These are phyloP conservation scores for Caerostris extrusa DNA, from an alignment of 1,140 invertebrate species.

Conservation along the genomic window DNA sequence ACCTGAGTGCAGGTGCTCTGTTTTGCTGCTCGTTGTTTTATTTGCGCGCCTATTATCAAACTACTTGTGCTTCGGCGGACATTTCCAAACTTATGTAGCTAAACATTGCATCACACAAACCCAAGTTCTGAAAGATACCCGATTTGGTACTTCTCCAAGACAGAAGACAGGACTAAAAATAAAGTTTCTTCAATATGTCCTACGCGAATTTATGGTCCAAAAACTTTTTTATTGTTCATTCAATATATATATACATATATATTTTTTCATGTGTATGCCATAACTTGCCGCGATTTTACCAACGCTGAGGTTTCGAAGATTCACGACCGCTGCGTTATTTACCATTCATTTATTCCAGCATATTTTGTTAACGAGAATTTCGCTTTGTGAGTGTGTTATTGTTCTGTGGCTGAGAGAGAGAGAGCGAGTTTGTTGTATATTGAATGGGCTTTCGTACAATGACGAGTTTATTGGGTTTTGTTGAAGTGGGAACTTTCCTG, in stretches of 20 bases:
- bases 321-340: not conserved
- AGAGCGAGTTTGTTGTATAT: not conserved
- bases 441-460: not conserved
- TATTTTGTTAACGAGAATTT: not conserved
- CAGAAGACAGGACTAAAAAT: conserved; percentile 43
- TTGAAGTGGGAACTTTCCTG: not conserved
- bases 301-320: not conserved
- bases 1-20: not conserved
- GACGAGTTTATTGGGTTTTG: conserved; percentile 12
- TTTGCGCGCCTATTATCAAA: not conserved
- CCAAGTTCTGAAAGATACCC: conserved; percentile 20
- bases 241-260: not conserved
- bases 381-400: not conserved
- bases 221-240: conserved; percentile 40
- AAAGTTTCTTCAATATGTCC: conserved; percentile 8
- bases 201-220: not conserved
- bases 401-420: not conserved
- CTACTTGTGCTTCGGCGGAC: conserved; percentile 14
- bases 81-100: conserved; percentile 21
- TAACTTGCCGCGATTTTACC: not conserved
- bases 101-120: conserved; percentile 12
- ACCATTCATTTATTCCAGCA: not conserved
- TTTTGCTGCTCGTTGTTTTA: not conserved
- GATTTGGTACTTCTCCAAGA: conserved; percentile 36
- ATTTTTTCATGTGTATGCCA: not conserved